Evolutionary conservation across 2,888 invertebrate species (phyloP).

Genomic region (Epinotia demarniana): DNA sequence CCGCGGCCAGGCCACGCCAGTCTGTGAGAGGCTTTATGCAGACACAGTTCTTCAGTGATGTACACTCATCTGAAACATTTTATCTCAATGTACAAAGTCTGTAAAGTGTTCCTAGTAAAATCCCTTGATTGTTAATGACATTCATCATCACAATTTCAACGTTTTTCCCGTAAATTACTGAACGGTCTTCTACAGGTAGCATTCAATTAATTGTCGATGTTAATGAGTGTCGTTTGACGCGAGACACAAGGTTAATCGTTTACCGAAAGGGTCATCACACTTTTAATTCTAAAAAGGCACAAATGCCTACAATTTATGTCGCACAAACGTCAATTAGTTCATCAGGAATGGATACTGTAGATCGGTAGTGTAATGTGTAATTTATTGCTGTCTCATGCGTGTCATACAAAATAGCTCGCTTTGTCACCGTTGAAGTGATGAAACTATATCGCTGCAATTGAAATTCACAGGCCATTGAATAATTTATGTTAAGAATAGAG

Average conservation of each 20-base stretch:
- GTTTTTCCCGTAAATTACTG: background rate
- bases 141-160: no score
- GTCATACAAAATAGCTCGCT: background rate
- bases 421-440: background rate
- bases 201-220: conserved; percentile 8
- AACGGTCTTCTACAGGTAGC: background rate
- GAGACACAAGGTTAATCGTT: conserved; percentile 20
- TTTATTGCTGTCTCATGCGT: conserved; percentile 6
- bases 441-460: no score
- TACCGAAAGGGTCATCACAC: conserved; percentile 1
- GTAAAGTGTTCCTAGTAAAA: no score
- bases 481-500: no score
- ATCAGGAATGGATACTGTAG: background rate
- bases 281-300: background rate
- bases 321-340: background rate
- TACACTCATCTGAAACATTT: no score
- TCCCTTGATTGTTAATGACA: no score
- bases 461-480: no score
- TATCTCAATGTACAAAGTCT: no score
- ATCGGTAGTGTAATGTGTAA: background rate
- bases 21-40: no score
- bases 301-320: background rate
- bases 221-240: conserved; percentile 19
- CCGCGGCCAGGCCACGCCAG: no score
- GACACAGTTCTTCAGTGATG: no score